Base-by-base conservation (phyloP, 2,888 invertebrate species). In the Eristalis intricaria region DNA sequence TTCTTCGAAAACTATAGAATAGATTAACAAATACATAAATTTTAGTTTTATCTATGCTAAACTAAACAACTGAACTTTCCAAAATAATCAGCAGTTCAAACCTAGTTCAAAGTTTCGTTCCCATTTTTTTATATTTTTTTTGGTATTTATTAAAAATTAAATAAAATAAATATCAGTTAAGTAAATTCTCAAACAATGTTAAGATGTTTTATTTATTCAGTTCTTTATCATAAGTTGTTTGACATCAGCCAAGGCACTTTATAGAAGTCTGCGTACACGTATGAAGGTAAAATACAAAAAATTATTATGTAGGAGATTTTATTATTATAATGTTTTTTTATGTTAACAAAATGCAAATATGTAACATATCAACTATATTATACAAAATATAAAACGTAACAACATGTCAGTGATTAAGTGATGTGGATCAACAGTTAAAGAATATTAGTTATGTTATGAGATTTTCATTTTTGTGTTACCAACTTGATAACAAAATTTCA, bases 321-420 rank as follows among this genome's bases (percentile, higher is more conserved):
- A 50, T 43, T 43, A 15, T 19, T 50, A 43, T 65, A 2, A 26
- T 26, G n/a, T 83, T 82, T 78, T 82, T 23, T 66, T 68, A 73
- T 78, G 73, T 87, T 87, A 87, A 87, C 87, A 87, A 84, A 84
- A 80, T 84, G 64, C 73, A 84, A 56, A 76, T 64, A 75, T 69
- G 58, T 78, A 83, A 82, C 73, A 64, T 79, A 83, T 79, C 58
- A 75, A 83, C 75, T 86, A 64, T 84, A 79, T 80, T 75, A 79
- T 87, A 87, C 75, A 80, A 87, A 87, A 87, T 84, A 80, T 84
- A 64, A 87, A 87, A 87, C 87, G 79, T 87, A 87, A 87, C 87
- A 87, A 84, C 84, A 80, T 76, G 75, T 84, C 70, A 35, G 68
- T 84, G 75, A 84, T 80, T 76, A 60, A 87, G 84, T 80, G 84